A percentile compares a stretch with the other conserved stretches of the same genome.
Evolutionary conservation across 2,113 vertebrate species (phyloP).

Genomic region (Acrocephalus kingi): DNA sequence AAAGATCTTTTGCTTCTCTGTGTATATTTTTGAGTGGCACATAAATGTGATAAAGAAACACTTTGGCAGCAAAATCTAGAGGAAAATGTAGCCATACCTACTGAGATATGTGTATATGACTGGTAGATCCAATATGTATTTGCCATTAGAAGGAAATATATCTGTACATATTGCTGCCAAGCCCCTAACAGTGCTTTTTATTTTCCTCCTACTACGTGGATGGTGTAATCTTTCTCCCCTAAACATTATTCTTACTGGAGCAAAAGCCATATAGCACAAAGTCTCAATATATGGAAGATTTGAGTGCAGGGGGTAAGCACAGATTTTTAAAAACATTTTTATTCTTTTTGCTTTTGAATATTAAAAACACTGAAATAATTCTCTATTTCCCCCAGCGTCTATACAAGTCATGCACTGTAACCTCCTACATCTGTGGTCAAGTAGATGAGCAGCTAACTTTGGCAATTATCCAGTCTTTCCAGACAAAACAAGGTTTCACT

Average conservation of each 20-base stretch:
- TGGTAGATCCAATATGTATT: not conserved
- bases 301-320: not conserved
- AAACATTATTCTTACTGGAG: not conserved
- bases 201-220: not conserved
- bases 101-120: not conserved
- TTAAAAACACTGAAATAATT: not conserved
- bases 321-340: not conserved
- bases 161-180: not conserved
- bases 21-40: slow-evolving; percentile 21
- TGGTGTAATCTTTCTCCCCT: not conserved
- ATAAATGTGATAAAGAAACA: slow-evolving; percentile 25
- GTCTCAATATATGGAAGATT: not conserved
- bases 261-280: not conserved
- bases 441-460: not conserved
- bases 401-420: not conserved
- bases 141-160: slow-evolving; percentile 30
- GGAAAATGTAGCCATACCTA: slow-evolving; percentile 4
- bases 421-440: not conserved
- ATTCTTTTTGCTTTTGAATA: not conserved
- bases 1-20: not conserved
- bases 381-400: not conserved
- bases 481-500: not conserved
- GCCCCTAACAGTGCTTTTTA: not conserved
- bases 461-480: not conserved
- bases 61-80: slow-evolving; percentile 23